Conservation (phyloP, 1,140 invertebrate species). For the Leptestheria dahalacensis region DNA sequence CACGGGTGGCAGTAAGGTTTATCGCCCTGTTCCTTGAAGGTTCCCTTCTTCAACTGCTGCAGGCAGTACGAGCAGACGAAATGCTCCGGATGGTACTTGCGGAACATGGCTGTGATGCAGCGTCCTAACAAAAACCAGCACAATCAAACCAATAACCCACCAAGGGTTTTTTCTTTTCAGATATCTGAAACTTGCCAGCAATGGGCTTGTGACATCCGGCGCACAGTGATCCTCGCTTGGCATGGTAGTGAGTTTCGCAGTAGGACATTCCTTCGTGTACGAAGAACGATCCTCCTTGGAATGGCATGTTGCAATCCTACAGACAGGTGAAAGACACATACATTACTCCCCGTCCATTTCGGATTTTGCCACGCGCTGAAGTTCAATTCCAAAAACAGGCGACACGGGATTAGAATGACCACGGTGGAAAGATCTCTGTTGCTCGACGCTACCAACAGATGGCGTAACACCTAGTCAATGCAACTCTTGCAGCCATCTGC, state of each 20-base stretch:
- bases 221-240: constrained; percentile 87
- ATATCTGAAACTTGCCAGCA: constrained; percentile 42
- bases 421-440: no score
- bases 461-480: no score
- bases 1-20: constrained; percentile 96
- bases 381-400: background rate
- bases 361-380: background rate
- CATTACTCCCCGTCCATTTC: background rate
- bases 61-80: constrained; percentile 97
- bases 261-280: constrained; percentile 92
- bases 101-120: constrained; percentile 97
- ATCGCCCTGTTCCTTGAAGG: constrained; percentile 95
- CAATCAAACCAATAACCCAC: constrained; percentile 1
- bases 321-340: constrained; percentile 20
- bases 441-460: no score
- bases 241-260: constrained; percentile 96
- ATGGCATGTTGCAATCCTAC: constrained; percentile 82
- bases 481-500: no score
- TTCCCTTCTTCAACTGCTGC: constrained; percentile 92
- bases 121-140: no score
- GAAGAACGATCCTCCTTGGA: constrained; percentile 85
- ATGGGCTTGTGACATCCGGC: constrained; percentile 95
- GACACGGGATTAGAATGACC: background rate
- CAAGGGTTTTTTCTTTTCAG: background rate
- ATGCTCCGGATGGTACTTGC: constrained; percentile 97